Evolutionary conservation across 1,140 invertebrate genomes (phyloP), one percentile per base, ranked within the genome.

Genomic region (Drosophila pectinifera): DNA sequence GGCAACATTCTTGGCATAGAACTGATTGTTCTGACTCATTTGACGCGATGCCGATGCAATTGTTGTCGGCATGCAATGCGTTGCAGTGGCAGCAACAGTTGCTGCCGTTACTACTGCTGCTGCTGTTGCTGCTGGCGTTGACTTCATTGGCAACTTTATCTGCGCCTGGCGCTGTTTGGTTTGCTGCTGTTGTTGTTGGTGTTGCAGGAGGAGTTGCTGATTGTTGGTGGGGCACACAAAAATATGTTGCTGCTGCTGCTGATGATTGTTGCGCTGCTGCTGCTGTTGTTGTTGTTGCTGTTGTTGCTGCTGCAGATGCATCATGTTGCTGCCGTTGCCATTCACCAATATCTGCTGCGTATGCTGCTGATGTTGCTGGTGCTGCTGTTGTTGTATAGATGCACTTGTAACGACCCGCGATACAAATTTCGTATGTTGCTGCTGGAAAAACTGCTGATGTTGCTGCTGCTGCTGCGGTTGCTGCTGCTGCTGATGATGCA

Each of bases 321-420:
- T 68, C 62, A 80, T 73, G 81, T 62, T 84, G 67, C 39, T 81
- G 22, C 80, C 39, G 43, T 65, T 84, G 48, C 88, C 88, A 73
- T 91, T 91, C 78, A 91, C 79, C 76, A 91, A 80, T 61, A 80
- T 76, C 63, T 80, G 85, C 53, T 88, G 84, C 28, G 75, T 64
- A 6, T 68, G 70, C 38, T 57, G 64, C 10, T 68, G 56, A 38
- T 65, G 57, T 11, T 65, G 76, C 14, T 78, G 77, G 2, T 78
- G 73, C 4, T 73, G 76, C 26, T 78, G 72, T 38, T 67, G 76
- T 42, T 90, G 80, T 55, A 81, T 79, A 63, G 80, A 64, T 70
- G 81, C 53, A 79, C 83, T 91, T 78, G 82, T 76, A 88, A 78
- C 89, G 84, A 85, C 84, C 81, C 89, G 89, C 80, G 89, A 77